Evolutionary conservation across 35 echinoderm and acorn worm genomes (phyloP).

Genomic region (Eucidaris tribuloides): DNA sequence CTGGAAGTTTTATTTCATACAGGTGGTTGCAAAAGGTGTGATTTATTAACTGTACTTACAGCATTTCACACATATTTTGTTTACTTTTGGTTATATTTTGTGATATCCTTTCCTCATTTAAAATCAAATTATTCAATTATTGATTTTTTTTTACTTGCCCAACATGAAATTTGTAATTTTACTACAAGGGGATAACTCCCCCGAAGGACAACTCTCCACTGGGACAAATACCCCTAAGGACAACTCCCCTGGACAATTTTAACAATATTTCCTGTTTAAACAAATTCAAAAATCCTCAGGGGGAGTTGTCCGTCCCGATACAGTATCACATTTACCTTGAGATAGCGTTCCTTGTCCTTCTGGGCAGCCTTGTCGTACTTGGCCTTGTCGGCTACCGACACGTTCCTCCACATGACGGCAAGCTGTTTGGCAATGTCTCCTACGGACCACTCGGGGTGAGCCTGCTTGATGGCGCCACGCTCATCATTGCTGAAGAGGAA

Average conservation of each 20-base stretch:
- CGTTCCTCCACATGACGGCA: slow-evolving; percentile 73
- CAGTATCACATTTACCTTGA: slow-evolving; percentile 50
- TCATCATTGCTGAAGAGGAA: slow-evolving; percentile 94
- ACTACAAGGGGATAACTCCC: no score
- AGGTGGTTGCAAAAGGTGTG: no score
- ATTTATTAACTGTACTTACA: no score
- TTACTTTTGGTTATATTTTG: no score
- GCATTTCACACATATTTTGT: no score
- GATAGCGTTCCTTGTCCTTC: slow-evolving; percentile 86
- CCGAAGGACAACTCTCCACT: no score
- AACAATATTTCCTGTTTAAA: no score
- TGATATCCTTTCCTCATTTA: not conserved
- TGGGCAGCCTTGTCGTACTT: slow-evolving; percentile 69
- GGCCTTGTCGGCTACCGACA: slow-evolving; percentile 49
- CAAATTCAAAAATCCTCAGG: not conserved
- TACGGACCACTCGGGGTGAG: slow-evolving; percentile 74
- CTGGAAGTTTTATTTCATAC: no score
- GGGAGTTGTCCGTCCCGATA: no score
- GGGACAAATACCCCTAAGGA: not conserved
- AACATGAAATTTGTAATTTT: not conserved
- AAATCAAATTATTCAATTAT: not conserved
- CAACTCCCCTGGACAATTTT: no score
- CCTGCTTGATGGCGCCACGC: slow-evolving; percentile 48
- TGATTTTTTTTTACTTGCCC: not conserved
- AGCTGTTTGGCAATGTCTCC: slow-evolving; percentile 80